These are phyloP conservation scores for Prionailurus viverrinus DNA, from an alignment of 2,113 vertebrate genomes.

Conservation along the genomic window DNA sequence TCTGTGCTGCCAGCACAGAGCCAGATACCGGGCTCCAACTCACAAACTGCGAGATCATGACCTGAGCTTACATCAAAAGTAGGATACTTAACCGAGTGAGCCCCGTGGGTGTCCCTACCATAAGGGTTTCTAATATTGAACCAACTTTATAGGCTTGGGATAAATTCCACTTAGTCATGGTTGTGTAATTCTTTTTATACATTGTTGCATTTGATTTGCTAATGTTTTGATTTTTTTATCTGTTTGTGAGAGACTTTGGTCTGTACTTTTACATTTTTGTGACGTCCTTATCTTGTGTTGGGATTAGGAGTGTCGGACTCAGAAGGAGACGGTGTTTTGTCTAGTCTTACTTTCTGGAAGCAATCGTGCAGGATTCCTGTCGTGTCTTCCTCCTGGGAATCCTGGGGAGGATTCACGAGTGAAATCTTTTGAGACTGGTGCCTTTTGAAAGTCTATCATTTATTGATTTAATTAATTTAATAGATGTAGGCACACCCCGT, in stretches of 20 bases:
- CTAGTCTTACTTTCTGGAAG: background rate
- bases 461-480: background rate
- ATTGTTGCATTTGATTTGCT: background rate
- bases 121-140: background rate
- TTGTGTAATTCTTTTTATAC: background rate
- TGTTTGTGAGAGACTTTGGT: background rate
- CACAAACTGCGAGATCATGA: no score
- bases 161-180: background rate
- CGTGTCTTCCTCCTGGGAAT: background rate
- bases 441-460: background rate
- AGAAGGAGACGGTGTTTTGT: background rate
- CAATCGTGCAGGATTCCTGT: background rate
- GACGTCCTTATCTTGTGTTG: background rate
- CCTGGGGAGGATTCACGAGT: background rate
- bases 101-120: background rate
- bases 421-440: background rate
- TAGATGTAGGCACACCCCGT: background rate
- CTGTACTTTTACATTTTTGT: background rate
- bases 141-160: background rate
- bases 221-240: background rate
- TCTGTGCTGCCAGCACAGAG: no score
- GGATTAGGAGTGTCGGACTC: background rate
- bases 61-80: no score
- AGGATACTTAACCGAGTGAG: no score
- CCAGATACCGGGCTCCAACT: no score